Evolutionary conservation across 2,888 invertebrate genomes (phyloP), one percentile per base, ranked within the genome.

Genomic region (Acheta domesticus): DNA sequence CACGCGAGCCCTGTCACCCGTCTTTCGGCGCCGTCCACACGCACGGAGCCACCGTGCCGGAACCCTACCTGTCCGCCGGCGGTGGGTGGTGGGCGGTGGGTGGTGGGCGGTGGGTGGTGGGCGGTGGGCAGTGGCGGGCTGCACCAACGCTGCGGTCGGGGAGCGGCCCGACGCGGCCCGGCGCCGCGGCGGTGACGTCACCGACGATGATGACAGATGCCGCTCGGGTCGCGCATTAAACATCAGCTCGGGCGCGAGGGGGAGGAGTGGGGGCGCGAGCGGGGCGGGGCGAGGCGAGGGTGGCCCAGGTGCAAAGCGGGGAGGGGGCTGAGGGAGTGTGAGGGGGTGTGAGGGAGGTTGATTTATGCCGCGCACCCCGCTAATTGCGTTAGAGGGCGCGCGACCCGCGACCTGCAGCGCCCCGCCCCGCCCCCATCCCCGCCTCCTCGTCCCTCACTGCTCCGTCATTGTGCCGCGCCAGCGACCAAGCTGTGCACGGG

Each of bases 151-250:
- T 36, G 8, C 36, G 36, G 8, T 36, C 36, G 36, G 36, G 36
- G 36, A 36, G 36, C 36, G 36, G 36, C 36, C 5, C 36, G 36
- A 36, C 36, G 36, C 36, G 8, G 36, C 36, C 36, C 36, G 36
- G 36, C 36, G 8, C 5, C 36, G 36, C 36, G 36, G 36, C 36
- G 36, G 36, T 36, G 36, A 36, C 36, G 36, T 36, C 36, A 36
- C 36, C 36, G n/a, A 62, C 62, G n/a, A 62, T 62, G 62, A 62
- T 62, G 62, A 62, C 62, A 62, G 62, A 62, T 62, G 62, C 62
- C 62, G 62, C 62, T 12, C 62, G n/a, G 62, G 62, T 62, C 62
- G 16, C 62, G 62, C 62, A 62, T n/a, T 62, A 14, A 62, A 62
- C 62, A 62, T 62, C 16, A 62, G n/a, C 62, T 62, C 16, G 8